Percentiles rank a stretch among this genome's conserved stretches.
Conservation (phyloP, 2,888 invertebrate species). For the Athetis lepigone region DNA sequence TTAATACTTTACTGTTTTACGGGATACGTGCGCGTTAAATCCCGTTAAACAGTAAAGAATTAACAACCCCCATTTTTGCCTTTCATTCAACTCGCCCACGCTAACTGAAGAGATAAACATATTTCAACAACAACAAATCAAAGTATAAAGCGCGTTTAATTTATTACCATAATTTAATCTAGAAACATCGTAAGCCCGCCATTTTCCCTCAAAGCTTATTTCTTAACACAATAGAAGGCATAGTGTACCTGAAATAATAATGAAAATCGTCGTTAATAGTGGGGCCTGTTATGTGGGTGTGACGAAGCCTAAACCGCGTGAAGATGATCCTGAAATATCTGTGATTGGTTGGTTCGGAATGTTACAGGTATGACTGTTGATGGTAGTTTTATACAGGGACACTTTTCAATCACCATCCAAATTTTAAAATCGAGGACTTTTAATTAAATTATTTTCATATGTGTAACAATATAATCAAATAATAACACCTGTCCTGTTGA, state of each 20-base stretch:
- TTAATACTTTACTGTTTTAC: too few relatives aligned
- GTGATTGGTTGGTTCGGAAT: not conserved
- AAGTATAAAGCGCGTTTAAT: constrained; percentile 7
- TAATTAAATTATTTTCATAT: too few relatives aligned
- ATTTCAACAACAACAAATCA: constrained; percentile 7
- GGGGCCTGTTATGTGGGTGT: constrained; percentile 20
- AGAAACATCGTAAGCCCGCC: constrained; percentile 4
- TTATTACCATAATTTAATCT: constrained; percentile 24
- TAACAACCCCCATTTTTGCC: too few relatives aligned
- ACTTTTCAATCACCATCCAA: too few relatives aligned
- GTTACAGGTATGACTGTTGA: not conserved
- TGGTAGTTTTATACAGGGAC: too few relatives aligned
- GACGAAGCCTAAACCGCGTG: not conserved
- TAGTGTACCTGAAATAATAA: constrained; percentile 24
- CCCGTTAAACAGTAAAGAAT: too few relatives aligned
- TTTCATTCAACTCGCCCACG: constrained; percentile 13
- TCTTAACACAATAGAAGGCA: constrained; percentile 7
- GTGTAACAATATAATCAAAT: too few relatives aligned
- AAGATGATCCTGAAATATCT: not conserved
- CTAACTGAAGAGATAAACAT: not conserved
- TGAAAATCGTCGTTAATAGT: constrained; percentile 16
- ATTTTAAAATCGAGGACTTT: too few relatives aligned
- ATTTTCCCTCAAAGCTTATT: not conserved
- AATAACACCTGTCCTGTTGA: too few relatives aligned
- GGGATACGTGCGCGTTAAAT: too few relatives aligned